Evolutionary conservation across 2,888 invertebrate species (phyloP), one percentile per base, ranked within the genome.

Genomic region (Eilema sororculum): DNA sequence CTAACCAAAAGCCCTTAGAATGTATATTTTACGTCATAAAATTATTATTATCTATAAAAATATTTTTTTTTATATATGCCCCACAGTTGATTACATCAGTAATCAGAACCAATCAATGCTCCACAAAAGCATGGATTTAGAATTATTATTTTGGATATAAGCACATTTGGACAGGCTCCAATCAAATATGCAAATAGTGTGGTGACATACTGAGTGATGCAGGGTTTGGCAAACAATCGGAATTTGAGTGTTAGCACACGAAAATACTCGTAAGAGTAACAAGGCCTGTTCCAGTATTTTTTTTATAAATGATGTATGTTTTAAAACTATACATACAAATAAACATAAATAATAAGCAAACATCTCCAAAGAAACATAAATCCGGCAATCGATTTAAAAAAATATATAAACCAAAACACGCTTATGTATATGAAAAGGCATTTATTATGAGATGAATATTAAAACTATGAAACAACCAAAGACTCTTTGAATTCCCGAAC

Each of bases 121-220:
- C 58, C 52, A 60, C 33, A 67, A 30, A 64, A 65, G 60, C 69
- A 68, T 70, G 67, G 74, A 60, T 61, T 66, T 67, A 62, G 58
- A 67, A 80, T 82, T 80, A 82, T 79, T 75, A 81, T 80, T 84
- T 84, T 81, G 78, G 77, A 84, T 87, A 86, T 87, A 79, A 81
- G 80, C 75, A 73, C 84, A 86, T 87, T 88, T 86, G 85, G 77
- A 67, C 72, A 78, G 80, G 79, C 81, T 84, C 85, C 88, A 91
- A 91, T 91, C 90, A 90, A 90, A 89, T 88, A 91, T 91, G 91
- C 83, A 89, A 89, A 91, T 91, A 79, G 58, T 75, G 73, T 46
- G 68, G 73, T 76, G 70, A 76, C 72, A 76, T 72, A 46, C 69
- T 59, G 30, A 62, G 70, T 61, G 69, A 71, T 69, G 72, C 28